Conservation (phyloP, 2,797 vertebrate genomes). For the Danio albolineatus region DNA sequence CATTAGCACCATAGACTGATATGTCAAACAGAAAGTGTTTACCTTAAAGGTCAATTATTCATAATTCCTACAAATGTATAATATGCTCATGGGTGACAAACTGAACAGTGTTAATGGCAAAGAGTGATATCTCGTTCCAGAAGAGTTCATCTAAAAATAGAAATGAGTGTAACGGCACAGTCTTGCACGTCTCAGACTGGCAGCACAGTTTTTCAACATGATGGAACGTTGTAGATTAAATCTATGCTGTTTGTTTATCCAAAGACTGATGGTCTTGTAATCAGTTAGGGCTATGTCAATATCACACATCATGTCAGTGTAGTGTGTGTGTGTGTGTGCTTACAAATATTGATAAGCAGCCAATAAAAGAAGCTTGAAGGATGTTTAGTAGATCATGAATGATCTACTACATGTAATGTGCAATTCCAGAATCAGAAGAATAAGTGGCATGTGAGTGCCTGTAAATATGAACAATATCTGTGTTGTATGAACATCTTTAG, state of each 20-base stretch:
- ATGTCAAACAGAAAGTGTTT: conserved; percentile 7
- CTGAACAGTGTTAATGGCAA: conserved; percentile 5
- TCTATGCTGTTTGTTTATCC: conserved; percentile 44
- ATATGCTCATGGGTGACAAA: conserved; percentile 1
- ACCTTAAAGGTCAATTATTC: conserved; percentile 23
- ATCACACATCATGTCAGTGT: conserved; percentile 11
- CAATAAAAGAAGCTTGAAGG: conserved; percentile 31
- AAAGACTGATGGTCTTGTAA: conserved; percentile 44
- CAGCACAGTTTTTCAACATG: conserved; percentile 41
- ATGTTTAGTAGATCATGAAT: neutral
- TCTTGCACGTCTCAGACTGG: conserved; percentile 12
- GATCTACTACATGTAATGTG: neutral
- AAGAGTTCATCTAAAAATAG: conserved; percentile 26
- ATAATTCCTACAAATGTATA: conserved; percentile 7
- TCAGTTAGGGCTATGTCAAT: conserved; percentile 39
- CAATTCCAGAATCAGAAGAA: neutral
- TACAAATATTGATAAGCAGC: conserved; percentile 37
- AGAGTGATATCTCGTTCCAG: neutral
- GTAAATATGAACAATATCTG: too few species aligned
- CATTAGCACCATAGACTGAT: conserved; percentile 23
- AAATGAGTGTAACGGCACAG: neutral
- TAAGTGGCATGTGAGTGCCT: neutral
- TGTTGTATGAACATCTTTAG: too few species aligned
- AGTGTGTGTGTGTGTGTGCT: conserved; percentile 25
- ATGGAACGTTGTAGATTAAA: conserved; percentile 34